Conservation (phyloP, 2,888 invertebrate genomes). For the Caenorhabditis zanzibari region DNA sequence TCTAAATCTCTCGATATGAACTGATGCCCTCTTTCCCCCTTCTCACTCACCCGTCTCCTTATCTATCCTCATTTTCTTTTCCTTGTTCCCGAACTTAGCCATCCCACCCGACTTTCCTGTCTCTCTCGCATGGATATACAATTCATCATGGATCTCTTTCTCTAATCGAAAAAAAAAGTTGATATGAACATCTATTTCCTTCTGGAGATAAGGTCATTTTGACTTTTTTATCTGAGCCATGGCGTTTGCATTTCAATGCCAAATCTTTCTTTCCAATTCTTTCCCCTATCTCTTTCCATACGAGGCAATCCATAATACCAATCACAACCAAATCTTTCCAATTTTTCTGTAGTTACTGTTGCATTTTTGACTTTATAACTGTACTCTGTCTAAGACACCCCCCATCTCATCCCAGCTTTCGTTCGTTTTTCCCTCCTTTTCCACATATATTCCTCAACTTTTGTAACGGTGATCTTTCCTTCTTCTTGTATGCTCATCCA, state of each 20-base stretch:
- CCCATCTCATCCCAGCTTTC: slow-evolving; percentile 59
- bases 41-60: background rate
- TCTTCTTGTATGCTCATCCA: slow-evolving; percentile 47
- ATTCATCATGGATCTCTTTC: slow-evolving; percentile 59
- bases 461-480: slow-evolving; percentile 57
- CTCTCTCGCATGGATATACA: slow-evolving; percentile 43
- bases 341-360: slow-evolving; percentile 52
- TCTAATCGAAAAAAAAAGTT: slow-evolving; percentile 26
- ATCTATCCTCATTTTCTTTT: background rate
- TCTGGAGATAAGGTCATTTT: background rate
- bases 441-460: slow-evolving; percentile 39
- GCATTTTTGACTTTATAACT: slow-evolving; percentile 29
- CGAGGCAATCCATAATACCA: slow-evolving; percentile 59
- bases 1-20: slow-evolving; percentile 32
- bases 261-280: slow-evolving; percentile 14
- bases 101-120: slow-evolving; percentile 12
- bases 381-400: background rate
- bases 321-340: slow-evolving; percentile 32
- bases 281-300: slow-evolving; percentile 52
- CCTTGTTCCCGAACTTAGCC: slow-evolving; percentile 54
- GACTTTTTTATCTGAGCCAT: slow-evolving; percentile 59
- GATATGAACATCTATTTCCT: slow-evolving; percentile 1
- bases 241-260: slow-evolving; percentile 56
- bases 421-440: background rate
- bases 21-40: slow-evolving; percentile 8